Evolutionary conservation across 1,140 invertebrate species (phyloP), one percentile per base, ranked within the genome.

Genomic region (Brachionus rubens): DNA sequence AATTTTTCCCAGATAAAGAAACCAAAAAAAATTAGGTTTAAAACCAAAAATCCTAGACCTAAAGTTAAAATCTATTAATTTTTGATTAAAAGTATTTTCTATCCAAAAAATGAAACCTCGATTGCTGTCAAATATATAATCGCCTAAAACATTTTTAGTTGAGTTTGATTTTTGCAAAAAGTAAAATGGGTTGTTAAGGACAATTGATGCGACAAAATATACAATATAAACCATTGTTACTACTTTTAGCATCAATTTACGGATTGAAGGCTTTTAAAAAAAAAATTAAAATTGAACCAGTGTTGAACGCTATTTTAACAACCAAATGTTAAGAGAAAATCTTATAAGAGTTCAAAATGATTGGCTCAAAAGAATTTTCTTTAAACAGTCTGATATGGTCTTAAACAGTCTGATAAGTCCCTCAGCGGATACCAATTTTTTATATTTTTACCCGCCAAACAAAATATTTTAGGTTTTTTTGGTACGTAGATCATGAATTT

Each of bases 11-110:
- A 62, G 21, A 62, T 3, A 6, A 62, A 16, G 3, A 62, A 40
- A 16, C 14, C n/a, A 2, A 10, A 12, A 14, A 41, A 5, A n/a
- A 62, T n/a, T 16, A 62, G 36, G 19, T 62, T 62, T n/a, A 33
- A 16, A 7, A 62, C 6, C 56, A 62, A 16, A 40, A 62, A 62
- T 16, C 28, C 56, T 36, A 62, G 56, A 7, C 56, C 56, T 62
- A 56, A 36, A 28, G n/a, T 26, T 4, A 16, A n/a, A 1, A 3
- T 14, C 1, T n/a, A 56, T 12, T 4, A 56, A 30, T 9, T 30
- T 56, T 10, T 56, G n/a, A 30, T 30, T 30, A 56, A n/a, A 16
- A 30, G n/a, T n/a, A n/a, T n/a, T n/a, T n/a, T n/a, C n/a, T n/a
- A n/a, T n/a, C n/a, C n/a, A n/a, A n/a, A n/a, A n/a, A n/a, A n/a